These are phyloP conservation scores for Pollenia amentaria DNA, from an alignment of 2,888 invertebrate genomes.

Conservation along the genomic window DNA sequence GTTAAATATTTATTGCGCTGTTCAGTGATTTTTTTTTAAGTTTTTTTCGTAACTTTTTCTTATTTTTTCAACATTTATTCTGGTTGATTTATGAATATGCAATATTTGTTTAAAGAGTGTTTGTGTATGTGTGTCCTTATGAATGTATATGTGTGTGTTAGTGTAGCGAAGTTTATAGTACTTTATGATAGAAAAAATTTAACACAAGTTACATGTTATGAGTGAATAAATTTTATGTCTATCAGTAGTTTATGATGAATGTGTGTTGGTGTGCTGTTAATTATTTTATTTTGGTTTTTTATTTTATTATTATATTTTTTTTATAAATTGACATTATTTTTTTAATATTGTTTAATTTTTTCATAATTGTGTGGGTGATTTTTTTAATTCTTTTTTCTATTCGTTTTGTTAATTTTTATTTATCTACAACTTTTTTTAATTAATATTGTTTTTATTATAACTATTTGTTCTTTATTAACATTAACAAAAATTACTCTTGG, in stretches of 20 bases:
- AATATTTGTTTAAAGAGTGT: neutral
- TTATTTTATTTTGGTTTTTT: conserved; percentile 49
- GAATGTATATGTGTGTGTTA: conserved; percentile 15
- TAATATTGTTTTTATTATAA: conserved; percentile 52
- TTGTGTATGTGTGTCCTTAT: neutral
- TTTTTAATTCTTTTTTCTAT: conserved; percentile 47
- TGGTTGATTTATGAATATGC: conserved; percentile 47
- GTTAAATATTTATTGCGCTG: conserved; percentile 35
- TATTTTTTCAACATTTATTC: conserved; percentile 48
- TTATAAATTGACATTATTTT: conserved; percentile 67
- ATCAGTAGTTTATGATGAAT: conserved; percentile 55
- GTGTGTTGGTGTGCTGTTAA: conserved; percentile 65
- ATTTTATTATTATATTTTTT: conserved; percentile 36
- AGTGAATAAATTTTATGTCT: conserved; percentile 44
- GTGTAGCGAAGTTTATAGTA: neutral
- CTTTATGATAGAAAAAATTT: neutral
- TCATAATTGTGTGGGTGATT: neutral
- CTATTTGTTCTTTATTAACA: conserved; percentile 60
- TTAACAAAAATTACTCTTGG: conserved; percentile 45
- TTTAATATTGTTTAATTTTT: conserved; percentile 48
- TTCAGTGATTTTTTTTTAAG: conserved; percentile 57
- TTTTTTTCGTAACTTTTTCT: neutral
- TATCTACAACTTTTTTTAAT: conserved; percentile 58
- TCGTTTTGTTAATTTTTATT: conserved; percentile 54
- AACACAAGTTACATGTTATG: conserved; percentile 18